Evolutionary conservation across 2,888 invertebrate species (phyloP), one percentile per base, ranked within the genome.

Genomic region (Epistrophe eligans): DNA sequence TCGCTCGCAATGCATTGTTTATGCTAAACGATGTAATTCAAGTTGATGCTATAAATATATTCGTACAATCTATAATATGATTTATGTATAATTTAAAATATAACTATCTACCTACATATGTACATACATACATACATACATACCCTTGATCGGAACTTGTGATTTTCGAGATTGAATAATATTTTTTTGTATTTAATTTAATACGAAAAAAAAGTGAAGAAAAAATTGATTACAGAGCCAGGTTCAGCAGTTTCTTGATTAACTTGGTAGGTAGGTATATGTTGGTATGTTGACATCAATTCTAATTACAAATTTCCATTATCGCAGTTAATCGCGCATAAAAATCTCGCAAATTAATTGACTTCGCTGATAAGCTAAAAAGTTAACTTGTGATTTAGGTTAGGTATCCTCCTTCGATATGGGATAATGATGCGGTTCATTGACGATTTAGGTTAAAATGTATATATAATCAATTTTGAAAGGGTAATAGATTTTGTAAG

Each of bases 241-340:
- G 32, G 0, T 32, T 7, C 11, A 19, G 40, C 38, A n/a, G 24
- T 64, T 64, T 79, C 64, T 58, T 32, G 79, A 40, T 84, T 38
- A 64, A 79, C 74, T 71, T 82, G 81, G 84, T 55, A 11, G 50
- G 13, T 50, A 17, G 24, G 24, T 24, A 24, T n/a, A n/a, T n/a
- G n/a, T n/a, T n/a, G 24, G 24, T 38, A 15, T 24, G 62, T 81
- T 85, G 85, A 79, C 77, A 74, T 45, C 38, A 58, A 74, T 81
- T 85, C 11, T 64, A 85, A 82, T 85, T 85, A 72, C 35, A 85
- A 85, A 82, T 79, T 79, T 79, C 58, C 45, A 85, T 85, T 77
- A 67, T 50, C 17, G 19, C 32, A 57, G 38, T 7, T 82, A 82
- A 85, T 81, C 77, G 81, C 73, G 84, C 81, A 81, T 67, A 67